Evolutionary conservation across 2,888 invertebrate genomes (phyloP), one percentile per base, ranked within the genome.

Genomic region (Agapostemon virescens): DNA sequence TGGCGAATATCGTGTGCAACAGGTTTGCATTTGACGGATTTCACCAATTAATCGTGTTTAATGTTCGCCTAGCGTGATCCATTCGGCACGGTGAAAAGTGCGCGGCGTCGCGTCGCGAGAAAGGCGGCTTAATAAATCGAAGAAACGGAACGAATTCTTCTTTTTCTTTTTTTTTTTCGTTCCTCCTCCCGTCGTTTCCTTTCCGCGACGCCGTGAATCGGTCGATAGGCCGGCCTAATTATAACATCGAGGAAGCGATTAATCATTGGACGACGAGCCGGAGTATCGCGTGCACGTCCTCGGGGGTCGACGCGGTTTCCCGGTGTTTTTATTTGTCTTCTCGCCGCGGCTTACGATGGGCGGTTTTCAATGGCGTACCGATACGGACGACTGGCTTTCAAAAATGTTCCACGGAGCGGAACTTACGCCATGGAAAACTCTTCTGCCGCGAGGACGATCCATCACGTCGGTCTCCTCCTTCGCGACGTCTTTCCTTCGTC

Each of bases 401-500:
- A 86, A 75, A 85, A 84, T 81, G 72, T 77, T 74, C 71, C 77
- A 76, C 73, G 69, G 74, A 80, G 67, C 84, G 74, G 69, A 84
- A 82, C 64, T 76, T 38, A 61, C 55, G 74, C 74, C 42, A 69
- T 49, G 84, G 78, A 85, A 74, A 82, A 83, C 61, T 79, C 81
- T 61, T 72, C 55, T 23, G 36, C 55, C 64, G 33, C 49, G 69
- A 52, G 55, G 72, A 64, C 82, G 69, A 85, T 85, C 85, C 80
- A 85, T 85, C 77, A 82, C 69, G 61, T 17, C 61, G 87, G 80
- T 85, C 84, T 87, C 82, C 58, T 55, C 13, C 26, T 15, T 23
- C 71, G 77, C 84, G 85, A 86, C 87, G 79, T 85, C 84, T 86
- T 83, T 42, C 42, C 15, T 15, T 40, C 86, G 85, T 86, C 76